Evolutionary conservation across 1,140 invertebrate species (phyloP), one percentile per base, ranked within the genome.

Genomic region (Drosophila melanica): DNA sequence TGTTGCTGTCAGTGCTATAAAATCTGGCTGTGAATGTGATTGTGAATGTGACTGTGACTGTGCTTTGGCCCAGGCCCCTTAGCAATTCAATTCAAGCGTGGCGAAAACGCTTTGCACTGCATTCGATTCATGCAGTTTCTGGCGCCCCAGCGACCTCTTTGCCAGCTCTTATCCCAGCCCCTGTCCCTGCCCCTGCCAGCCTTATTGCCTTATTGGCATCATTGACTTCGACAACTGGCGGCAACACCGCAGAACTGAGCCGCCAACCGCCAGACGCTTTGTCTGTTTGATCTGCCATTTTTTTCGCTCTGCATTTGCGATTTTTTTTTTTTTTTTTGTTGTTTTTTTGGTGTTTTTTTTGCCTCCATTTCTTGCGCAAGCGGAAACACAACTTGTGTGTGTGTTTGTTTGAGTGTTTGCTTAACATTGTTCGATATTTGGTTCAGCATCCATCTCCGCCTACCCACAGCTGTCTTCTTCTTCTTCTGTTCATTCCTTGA

Each of bases 391-490:
- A 65, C 68, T 87, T 65, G 10, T 42, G 57, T 55, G 16, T 42
- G 47, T 64, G 44, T 63, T 59, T 63, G 62, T 72, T 72, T 71
- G 60, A 67, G 68, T 87, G 79, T 89, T 87, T 87, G 82, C 79
- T 82, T 79, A 87, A 87, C 84, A 87, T 89, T 87, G 82, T 87
- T 87, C 79, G 79, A 87, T 89, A 87, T 89, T 86, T 86, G 82
- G 79, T 79, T 80, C 73, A 44, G 73, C 81, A 47, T 60, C 20
- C 67, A 59, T 59, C 59, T 41, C 5, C 54, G n/a, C n/a, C 9
- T 16, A 14, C 48, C 1, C 23, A 11, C 1, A 27, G 18, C 35
- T 33, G 44, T 33, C 47, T 67, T 42, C 35, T 72, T 75, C 79
- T 82, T 82, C 82, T 89, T 89, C 84, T 89, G 79, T 87, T 82